A percentile compares a stretch with the other conserved stretches of the same genome.
Conservation (phyloP, 2,888 invertebrate species). For the Drosophila mimetica region DNA sequence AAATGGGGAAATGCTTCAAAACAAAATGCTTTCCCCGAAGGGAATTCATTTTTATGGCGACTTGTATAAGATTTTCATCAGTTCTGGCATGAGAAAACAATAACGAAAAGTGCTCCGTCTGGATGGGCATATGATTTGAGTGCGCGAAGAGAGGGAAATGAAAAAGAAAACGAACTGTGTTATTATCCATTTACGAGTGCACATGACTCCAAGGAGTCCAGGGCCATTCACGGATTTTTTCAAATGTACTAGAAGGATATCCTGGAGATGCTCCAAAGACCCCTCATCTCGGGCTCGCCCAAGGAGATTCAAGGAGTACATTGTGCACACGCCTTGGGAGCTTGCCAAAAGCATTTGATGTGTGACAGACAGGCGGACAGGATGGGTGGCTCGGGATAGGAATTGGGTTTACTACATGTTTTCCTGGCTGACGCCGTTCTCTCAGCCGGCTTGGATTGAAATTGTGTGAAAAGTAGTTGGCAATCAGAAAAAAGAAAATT, state of each 20-base stretch:
- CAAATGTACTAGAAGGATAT: conserved; percentile 5
- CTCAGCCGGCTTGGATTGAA: conserved; percentile 8
- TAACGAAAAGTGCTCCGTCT: conserved; percentile 63
- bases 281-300: neutral
- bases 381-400: neutral
- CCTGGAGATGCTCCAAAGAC: conserved; percentile 3
- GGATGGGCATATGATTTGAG: conserved; percentile 36
- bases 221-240: conserved; percentile 29
- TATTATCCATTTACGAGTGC: conserved; percentile 39
- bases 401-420: neutral
- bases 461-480: conserved; percentile 39
- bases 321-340: conserved; percentile 37
- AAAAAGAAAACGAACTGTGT: conserved; percentile 22
- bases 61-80: conserved; percentile 12
- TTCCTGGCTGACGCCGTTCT: conserved; percentile 21
- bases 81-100: conserved; percentile 52
- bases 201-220: conserved; percentile 18
- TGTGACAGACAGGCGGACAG: conserved; percentile 41
- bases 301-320: neutral
- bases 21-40: conserved; percentile 14
- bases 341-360: conserved; percentile 51
- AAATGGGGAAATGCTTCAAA: conserved; percentile 26
- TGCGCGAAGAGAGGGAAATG: neutral
- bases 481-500: conserved; percentile 53
- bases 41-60: conserved; percentile 23